Evolutionary conservation across 2,888 invertebrate species (phyloP), one percentile per base, ranked within the genome.

Genomic region (Platynereis dumerilii): DNA sequence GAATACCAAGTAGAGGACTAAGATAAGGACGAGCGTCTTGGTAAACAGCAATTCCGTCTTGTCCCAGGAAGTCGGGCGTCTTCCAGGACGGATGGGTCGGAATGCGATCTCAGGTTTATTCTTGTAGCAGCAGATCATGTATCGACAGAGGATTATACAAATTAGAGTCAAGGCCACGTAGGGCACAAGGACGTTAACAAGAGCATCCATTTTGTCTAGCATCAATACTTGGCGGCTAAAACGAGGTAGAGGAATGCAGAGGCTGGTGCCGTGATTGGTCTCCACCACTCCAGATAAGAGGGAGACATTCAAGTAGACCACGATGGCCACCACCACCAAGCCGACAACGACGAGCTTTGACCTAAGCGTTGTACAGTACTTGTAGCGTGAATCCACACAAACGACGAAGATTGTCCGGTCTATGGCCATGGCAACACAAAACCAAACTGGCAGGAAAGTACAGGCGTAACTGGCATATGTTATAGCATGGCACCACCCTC

Each of bases 121-220:
- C 12, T 34, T 34, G 12, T 34, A 34, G 12, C 34, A 34, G 34
- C 34, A 34, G 12, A 34, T 34, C 34, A 34, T 12, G 34, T 34
- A 12, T 7, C 34, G 34, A 34, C 34, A 34, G 34, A 34, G 34
- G 12, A 34, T 34, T 12, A 34, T 34, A 12, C 34, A 34, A 5
- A 48, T 5, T n/a, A n/a, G n/a, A n/a, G n/a, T n/a, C n/a, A n/a
- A n/a, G n/a, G 22, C 17, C 22, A 48, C 22, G 17, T 48, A 22
- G 7, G 48, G 48, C 7, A 48, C 48, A n/a, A 48, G n/a, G 7
- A 48, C 20, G 48, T 48, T 48, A 5, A 48, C 22, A 48, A 48
- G 22, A 22, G 48, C 48, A 22, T 48, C 48, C 48, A 48, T n/a
- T n/a, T 48, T 48, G n/a, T 48, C 48, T n/a, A 48, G 48, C 22